Conservation (phyloP, 1,140 invertebrate genomes). For the Atta texana region DNA sequence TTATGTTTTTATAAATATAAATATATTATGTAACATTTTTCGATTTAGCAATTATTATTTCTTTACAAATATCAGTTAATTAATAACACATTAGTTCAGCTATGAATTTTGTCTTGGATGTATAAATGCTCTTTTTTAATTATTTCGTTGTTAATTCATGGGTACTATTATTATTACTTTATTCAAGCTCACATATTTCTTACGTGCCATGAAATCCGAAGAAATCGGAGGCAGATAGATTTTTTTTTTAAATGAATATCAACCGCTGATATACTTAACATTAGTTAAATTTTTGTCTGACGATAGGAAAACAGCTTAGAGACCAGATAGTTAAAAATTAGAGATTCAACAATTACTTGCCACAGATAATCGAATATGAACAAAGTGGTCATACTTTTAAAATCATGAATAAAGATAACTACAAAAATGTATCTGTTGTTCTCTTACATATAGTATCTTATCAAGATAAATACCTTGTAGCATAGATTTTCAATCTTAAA, state of each 20-base stretch:
- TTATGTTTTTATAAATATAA: background rate
- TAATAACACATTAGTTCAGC: background rate
- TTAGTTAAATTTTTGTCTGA: conserved; percentile 14
- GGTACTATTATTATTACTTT: background rate
- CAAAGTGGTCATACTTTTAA: background rate
- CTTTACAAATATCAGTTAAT: background rate
- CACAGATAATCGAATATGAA: background rate
- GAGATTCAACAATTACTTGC: conserved; percentile 12
- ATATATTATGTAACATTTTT: conserved; percentile 1
- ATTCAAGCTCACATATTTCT: background rate
- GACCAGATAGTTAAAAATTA: background rate
- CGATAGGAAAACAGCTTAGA: background rate
- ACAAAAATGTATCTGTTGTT: conserved; percentile 2
- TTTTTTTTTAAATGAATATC: background rate
- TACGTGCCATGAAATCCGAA: background rate
- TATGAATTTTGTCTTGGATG: background rate
- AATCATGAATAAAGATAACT: conserved; percentile 23
- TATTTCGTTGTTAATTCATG: background rate
- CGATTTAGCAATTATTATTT: background rate
- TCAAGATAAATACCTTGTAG: background rate
- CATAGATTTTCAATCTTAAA: background rate
- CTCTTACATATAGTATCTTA: background rate
- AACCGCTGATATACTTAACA: background rate
- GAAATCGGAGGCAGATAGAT: conserved; percentile 17
- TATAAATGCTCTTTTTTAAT: background rate